A percentile compares a stretch with the other conserved stretches of the same genome.
Conservation (phyloP, 37 sponge, comb jelly and placozoan species). For the Eunapius fragilis region DNA sequence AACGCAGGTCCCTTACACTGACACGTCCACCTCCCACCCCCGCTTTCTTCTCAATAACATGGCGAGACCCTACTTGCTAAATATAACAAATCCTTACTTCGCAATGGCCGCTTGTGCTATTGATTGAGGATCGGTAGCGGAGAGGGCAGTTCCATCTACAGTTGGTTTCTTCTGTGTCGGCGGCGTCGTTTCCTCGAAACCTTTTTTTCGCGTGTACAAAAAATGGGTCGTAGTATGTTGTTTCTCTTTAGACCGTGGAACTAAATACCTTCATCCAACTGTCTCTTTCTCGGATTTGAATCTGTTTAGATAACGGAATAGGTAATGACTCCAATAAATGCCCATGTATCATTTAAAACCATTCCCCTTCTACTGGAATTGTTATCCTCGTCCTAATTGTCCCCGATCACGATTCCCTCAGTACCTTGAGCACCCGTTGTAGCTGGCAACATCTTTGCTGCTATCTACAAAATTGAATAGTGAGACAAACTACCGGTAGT, state of each 20-base stretch:
- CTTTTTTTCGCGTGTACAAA: neutral
- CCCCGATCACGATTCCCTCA: slow-evolving; percentile 15
- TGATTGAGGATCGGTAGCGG: slow-evolving; percentile 42
- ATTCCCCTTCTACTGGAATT: neutral
- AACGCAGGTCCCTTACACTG: too few relatives aligned
- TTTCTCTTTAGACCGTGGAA: neutral
- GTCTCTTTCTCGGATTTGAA: slow-evolving; percentile 57
- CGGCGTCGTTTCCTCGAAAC: neutral
- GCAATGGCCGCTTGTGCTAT: slow-evolving; percentile 81
- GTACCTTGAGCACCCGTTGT: neutral
- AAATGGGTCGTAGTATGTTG: neutral
- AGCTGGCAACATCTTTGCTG: slow-evolving; percentile 56
- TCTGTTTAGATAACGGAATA: neutral
- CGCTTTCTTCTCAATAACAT: too few relatives aligned
- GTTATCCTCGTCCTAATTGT: neutral
- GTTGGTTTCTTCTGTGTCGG: slow-evolving; percentile 37
- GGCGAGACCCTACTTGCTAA: too few relatives aligned
- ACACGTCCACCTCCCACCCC: too few relatives aligned
- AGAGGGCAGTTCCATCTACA: neutral
- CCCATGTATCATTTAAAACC: neutral
- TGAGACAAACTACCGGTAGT: neutral
- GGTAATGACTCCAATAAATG: neutral
- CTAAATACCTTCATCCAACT: slow-evolving; percentile 46
- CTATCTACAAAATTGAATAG: slow-evolving; percentile 37
- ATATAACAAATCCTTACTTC: slow-evolving; percentile 37